Percentiles rank a stretch among this genome's conserved stretches.
These are phyloP conservation scores for Agrilus mali DNA, from an alignment of 2,888 invertebrate genomes.

Conservation along the genomic window DNA sequence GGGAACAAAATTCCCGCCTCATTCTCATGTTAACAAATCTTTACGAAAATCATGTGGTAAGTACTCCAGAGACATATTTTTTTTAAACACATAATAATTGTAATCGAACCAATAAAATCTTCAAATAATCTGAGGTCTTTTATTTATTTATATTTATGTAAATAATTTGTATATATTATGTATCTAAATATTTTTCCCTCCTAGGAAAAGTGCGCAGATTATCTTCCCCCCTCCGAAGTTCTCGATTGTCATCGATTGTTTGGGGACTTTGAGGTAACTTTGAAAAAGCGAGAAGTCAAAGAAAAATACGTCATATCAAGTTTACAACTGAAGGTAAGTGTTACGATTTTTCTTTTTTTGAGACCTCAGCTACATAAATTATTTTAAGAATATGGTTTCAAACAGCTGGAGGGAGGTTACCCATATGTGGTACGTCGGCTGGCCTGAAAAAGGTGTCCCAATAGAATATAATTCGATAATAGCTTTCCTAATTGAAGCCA, in stretches of 20 bases:
- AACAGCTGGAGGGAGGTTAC: constrained; percentile 78
- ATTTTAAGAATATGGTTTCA: constrained; percentile 54
- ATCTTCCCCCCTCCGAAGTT: constrained; percentile 85
- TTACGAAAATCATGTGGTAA: constrained; percentile 75
- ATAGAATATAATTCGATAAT: constrained; percentile 72
- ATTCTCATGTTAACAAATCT: constrained; percentile 85
- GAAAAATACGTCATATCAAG: constrained; percentile 85
- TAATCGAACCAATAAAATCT: too few species aligned
- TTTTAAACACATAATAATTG: too few species aligned
- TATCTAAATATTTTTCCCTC: constrained; percentile 15
- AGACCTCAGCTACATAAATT: constrained; percentile 1
- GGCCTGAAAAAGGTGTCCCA: constrained; percentile 84
- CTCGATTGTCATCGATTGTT: constrained; percentile 76
- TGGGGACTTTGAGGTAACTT: constrained; percentile 77
- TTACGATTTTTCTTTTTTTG: constrained; percentile 2
- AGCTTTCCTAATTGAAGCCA: constrained; percentile 76
- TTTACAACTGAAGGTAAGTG: constrained; percentile 58
- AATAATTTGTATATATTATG: too few species aligned
- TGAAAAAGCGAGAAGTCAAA: constrained; percentile 79
- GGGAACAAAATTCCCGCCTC: constrained; percentile 85
- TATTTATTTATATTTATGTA: too few species aligned
- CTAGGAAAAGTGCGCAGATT: constrained; percentile 81
- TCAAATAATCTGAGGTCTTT: too few species aligned
- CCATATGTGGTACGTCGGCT: constrained; percentile 84
- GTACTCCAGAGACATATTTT: constrained; percentile 18